Base-by-base conservation (phyloP, 2,113 vertebrate genomes). In the Lophius piscatorius region DNA sequence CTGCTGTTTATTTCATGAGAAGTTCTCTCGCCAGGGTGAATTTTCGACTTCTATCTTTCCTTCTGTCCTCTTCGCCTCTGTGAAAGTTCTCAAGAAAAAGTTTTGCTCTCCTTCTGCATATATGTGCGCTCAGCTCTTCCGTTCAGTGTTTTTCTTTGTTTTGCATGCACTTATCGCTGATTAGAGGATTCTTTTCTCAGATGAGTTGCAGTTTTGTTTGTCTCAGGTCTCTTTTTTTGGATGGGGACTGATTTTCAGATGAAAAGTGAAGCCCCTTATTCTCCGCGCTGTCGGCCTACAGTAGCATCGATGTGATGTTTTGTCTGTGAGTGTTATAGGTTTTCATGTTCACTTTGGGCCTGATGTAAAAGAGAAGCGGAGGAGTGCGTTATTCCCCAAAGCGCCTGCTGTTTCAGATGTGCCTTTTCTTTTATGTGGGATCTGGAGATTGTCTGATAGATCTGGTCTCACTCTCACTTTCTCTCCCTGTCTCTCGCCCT, bases 291-390 rank as follows among this genome's bases (percentile, higher is more conserved):
- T 60, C 76, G 79, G 84, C 45, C 34, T 38, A 58, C 69, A 69
- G 74, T 57, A 65, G 76, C 63, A 13, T 68, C 66, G 40, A 68
- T 42, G 75, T 74, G 72, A 77, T 78, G 77, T 73, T 80, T 70
- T 60, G 58, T 60, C n/a, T n/a, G n/a, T n/a, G n/a, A n/a, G 70
- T 57, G 68, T 62, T 81, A 76, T 75, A 44, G 64, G 70, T 82
- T 85, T 86, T 86, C 65, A 82, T 85, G 76, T 85, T 76, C 51
- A 46, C 78, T 80, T 81, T 83, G 68, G 82, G 75, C 65, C 75
- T 73, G 76, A 80, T 66, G 80, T 77, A 82, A 78, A 79, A 82
- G 64, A 70, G 74, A 71, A 73, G 73, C 80, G 54, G 78, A 69
- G 42, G 63, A 76, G 70, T 46, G 70, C 23, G 26, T 67, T 80